Conservation (phyloP, 2,797 vertebrate genomes). For the Valencia hispanica region DNA sequence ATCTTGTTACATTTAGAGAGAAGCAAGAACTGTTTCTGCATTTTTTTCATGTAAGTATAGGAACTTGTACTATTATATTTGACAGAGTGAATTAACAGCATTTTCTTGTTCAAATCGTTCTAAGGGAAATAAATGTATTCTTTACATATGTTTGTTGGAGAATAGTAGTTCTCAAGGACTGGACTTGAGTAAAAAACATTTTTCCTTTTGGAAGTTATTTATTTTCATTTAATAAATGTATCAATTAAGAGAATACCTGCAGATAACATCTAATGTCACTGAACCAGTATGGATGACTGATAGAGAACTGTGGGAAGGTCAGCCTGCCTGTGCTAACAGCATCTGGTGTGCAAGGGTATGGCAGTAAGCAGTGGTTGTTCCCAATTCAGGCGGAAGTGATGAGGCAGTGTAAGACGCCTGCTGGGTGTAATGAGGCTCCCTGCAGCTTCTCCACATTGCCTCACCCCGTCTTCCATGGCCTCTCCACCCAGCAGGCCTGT, state of each 20-base stretch:
- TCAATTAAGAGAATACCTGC: neutral
- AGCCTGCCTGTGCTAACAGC: slow-evolving; percentile 32
- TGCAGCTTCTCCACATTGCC: slow-evolving; percentile 68
- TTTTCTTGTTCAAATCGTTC: neutral
- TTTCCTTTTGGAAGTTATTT: neutral
- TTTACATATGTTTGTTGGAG: neutral
- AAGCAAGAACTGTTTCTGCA: neutral
- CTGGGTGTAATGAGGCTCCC: slow-evolving; percentile 85
- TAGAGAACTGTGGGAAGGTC: slow-evolving; percentile 38
- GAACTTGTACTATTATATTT: neutral
- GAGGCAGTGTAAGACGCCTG: slow-evolving; percentile 76
- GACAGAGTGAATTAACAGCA: neutral
- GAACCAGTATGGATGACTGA: slow-evolving; percentile 23
- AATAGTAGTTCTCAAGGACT: neutral
- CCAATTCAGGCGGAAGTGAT: slow-evolving; percentile 77
- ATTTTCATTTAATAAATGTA: neutral
- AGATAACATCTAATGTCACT: slow-evolving; percentile 12
- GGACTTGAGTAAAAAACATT: neutral
- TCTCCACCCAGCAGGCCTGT: slow-evolving; percentile 75
- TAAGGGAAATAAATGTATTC: neutral
- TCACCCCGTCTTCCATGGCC: slow-evolving; percentile 69
- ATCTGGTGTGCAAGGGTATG: slow-evolving; percentile 38
- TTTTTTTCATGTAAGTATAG: neutral
- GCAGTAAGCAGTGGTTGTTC: slow-evolving; percentile 61
- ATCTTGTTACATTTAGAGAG: neutral